Conservation (phyloP, 2,113 vertebrate species). For the Nothoprocta pentlandii region DNA sequence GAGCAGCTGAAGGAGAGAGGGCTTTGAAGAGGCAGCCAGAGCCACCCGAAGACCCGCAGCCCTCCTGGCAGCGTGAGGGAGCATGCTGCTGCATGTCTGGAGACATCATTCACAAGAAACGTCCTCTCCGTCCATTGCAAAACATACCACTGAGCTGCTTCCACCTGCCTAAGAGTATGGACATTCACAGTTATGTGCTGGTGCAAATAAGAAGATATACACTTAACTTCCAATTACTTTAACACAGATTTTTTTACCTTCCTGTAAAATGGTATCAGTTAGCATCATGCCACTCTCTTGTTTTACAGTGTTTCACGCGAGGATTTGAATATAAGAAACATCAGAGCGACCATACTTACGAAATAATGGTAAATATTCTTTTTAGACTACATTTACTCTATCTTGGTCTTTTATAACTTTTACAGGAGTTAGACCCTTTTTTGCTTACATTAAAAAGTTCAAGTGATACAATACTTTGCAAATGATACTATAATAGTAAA, state of each 20-base stretch:
- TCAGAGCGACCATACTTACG: conserved; percentile 96
- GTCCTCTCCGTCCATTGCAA: neutral
- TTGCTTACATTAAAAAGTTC: neutral
- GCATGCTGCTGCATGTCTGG: neutral
- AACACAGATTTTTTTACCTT: neutral
- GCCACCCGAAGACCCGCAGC: neutral
- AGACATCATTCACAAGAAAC: neutral
- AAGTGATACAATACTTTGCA: neutral
- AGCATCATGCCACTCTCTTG: conserved; percentile 27
- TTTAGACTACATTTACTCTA: neutral
- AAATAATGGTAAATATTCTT: conserved; percentile 92
- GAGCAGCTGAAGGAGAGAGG: neutral
- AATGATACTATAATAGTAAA: neutral
- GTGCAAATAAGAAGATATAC: neutral
- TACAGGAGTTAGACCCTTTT: neutral
- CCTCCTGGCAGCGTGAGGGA: neutral
- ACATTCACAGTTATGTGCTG: neutral
- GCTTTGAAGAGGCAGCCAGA: neutral
- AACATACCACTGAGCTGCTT: neutral
- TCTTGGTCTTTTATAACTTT: neutral
- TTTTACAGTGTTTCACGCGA: conserved; percentile 92
- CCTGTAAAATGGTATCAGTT: neutral
- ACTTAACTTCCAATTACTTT: neutral
- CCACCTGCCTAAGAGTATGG: neutral
- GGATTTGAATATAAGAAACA: conserved; percentile 98